Conservation (phyloP, 1,140 invertebrate species). For the Prorops nasuta region DNA sequence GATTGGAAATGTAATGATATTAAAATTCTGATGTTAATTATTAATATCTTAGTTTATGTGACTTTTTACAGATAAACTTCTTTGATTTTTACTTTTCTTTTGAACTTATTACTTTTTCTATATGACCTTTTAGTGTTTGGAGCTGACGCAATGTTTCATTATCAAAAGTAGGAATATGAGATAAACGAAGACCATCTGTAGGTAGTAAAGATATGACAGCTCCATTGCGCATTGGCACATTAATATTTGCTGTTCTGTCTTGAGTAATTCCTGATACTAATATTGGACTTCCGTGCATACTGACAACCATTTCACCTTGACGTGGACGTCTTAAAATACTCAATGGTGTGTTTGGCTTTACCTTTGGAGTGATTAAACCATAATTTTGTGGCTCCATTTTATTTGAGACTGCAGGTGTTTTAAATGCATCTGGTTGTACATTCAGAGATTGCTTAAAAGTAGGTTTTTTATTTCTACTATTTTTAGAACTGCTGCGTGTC, state of each 20-base stretch:
- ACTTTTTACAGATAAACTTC: too few relatives aligned
- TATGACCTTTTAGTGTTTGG: slow-evolving; percentile 59
- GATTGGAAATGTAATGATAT: too few relatives aligned
- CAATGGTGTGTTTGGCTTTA: slow-evolving; percentile 62
- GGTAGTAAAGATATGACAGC: slow-evolving; percentile 63
- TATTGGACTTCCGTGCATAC: slow-evolving; percentile 66
- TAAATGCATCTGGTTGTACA: slow-evolving; percentile 20
- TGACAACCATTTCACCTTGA: slow-evolving; percentile 66
- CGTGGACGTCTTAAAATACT: slow-evolving; percentile 62
- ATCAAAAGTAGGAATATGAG: slow-evolving; percentile 59
- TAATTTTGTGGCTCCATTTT: slow-evolving; percentile 8
- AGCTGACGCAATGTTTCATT: slow-evolving; percentile 56
- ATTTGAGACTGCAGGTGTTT: slow-evolving; percentile 28
- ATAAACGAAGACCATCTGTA: slow-evolving; percentile 56
- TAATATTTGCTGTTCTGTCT: slow-evolving; percentile 62
- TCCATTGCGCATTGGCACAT: slow-evolving; percentile 63
- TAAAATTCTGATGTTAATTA: too few relatives aligned
- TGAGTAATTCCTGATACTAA: slow-evolving; percentile 55
- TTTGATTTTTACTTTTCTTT: too few relatives aligned
- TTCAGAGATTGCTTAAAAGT: not conserved
- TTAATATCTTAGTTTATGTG: too few relatives aligned
- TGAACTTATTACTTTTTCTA: slow-evolving; percentile 56
- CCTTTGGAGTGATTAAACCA: slow-evolving; percentile 46
- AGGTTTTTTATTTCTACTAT: slow-evolving; percentile 18
- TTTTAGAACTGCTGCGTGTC: slow-evolving; percentile 25